Evolutionary conservation across 2,113 vertebrate species (phyloP), one percentile per base, ranked within the genome.

Genomic region (Sitta europaea): DNA sequence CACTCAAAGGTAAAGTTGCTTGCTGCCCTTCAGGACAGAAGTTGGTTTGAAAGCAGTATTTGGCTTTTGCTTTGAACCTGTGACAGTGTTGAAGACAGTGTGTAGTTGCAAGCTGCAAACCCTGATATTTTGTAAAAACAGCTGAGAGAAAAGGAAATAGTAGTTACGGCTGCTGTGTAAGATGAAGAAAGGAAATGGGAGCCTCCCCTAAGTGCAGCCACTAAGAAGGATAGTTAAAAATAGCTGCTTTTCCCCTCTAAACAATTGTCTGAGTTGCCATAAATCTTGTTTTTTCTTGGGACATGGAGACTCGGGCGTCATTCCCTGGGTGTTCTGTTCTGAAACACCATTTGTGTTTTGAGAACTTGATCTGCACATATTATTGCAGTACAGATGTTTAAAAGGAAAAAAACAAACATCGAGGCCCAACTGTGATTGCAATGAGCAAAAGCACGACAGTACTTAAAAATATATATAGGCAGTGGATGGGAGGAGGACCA

Each of bases 181-280:
- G 81, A 62, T 36, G 77, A 91, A 73, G 87, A 96, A 85, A 95
- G 96, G 96, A 96, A 97, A 88, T n/a, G 93, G 95, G 96, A 96
- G 67, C 74, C 92, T 97, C 96, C 96, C 95, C 94, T 63, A 76
- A 93, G 66, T 59, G 67, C 78, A 83, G 74, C 85, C 74, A 71
- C 87, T 92, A 77, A 77, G 87, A 73, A 93, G 70, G 66, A 66
- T 63, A 76, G 81, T 88, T 96, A 88, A 96, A 96, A 95, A 97
- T 97, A 97, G 82, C 87, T 70, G 31, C 71, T 86, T 95, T 90
- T 73, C 42, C 66, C 36, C 53, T 96, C 53, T 51, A 76, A 95
- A 90, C 67, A 70, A 82, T 95, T 96, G 90, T 92, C 82, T 88
- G 14, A 73, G 51, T 83, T 93, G 75, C 83, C 66, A 79, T 89